phyloP scores from a whole-genome alignment of 2,888 invertebrate genomes.

The Masnerella sp. region DNA sequence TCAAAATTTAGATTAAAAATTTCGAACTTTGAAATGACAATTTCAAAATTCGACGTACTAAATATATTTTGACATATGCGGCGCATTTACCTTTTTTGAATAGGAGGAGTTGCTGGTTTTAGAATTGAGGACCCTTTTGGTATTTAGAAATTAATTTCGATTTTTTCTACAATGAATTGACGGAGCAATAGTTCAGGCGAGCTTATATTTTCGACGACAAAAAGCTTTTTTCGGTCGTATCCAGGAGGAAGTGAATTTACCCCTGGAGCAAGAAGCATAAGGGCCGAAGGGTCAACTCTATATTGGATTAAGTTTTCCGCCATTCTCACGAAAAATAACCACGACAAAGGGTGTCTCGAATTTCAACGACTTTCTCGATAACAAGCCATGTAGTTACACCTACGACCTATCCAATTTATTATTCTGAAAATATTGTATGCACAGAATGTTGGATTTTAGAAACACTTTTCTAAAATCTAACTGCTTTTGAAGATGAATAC shows the following conservation, averaged over 20 bases:
- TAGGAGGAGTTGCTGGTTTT: not conserved
- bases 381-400: constrained; percentile 28
- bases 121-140: no score
- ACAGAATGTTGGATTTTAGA: no score
- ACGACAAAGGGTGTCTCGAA: constrained; percentile 38
- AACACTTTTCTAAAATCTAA: no score
- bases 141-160: no score
- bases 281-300: constrained; percentile 65
- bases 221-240: constrained; percentile 36
- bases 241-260: constrained; percentile 38
- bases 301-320: constrained; percentile 67
- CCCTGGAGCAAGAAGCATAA: constrained; percentile 34
- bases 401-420: constrained; percentile 6
- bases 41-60: no score
- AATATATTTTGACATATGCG: no score
- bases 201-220: not conserved
- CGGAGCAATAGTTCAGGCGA: no score
- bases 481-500: no score
- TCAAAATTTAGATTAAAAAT: no score
- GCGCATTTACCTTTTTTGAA: no score
- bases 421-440: no score
- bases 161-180: not conserved
- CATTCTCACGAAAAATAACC: constrained; percentile 63
- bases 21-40: no score
- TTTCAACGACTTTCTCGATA: constrained; percentile 39